phyloP scores from a whole-genome alignment of 2,888 invertebrate genomes.

The Cheilosia variabilis region DNA sequence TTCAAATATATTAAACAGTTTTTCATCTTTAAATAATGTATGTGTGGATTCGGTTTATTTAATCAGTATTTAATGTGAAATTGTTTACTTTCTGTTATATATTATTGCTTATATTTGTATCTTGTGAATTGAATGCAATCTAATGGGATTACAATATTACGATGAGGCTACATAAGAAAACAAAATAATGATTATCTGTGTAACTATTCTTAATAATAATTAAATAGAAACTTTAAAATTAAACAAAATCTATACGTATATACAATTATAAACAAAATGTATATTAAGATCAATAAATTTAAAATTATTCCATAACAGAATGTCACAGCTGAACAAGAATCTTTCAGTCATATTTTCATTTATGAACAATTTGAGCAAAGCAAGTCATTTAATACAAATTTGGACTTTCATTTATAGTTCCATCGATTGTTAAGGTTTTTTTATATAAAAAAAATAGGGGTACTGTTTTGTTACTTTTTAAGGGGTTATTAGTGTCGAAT shows the following conservation, averaged over 20 bases:
- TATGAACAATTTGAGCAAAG: constrained; percentile 52
- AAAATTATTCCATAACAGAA: constrained; percentile 31
- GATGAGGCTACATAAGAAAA: not conserved
- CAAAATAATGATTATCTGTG: not conserved
- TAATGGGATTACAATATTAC: constrained; percentile 6
- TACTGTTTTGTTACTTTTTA: too few relatives aligned
- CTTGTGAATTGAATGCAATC: constrained; percentile 1
- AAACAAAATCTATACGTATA: constrained; percentile 36
- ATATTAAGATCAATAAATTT: constrained; percentile 11
- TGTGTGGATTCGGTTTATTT: constrained; percentile 1
- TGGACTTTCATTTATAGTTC: too few relatives aligned
- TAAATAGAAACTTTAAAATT: constrained; percentile 27
- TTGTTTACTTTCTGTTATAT: not conserved
- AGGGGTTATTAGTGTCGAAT: too few relatives aligned
- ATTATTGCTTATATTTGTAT: constrained; percentile 7
- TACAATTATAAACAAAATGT: constrained; percentile 39
- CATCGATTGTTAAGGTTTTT: too few relatives aligned
- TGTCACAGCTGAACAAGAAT: constrained; percentile 50
- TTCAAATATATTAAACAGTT: constrained; percentile 44
- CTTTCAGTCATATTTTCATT: constrained; percentile 55
- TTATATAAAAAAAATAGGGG: too few relatives aligned
- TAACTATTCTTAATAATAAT: constrained; percentile 35
- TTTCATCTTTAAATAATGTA: not conserved
- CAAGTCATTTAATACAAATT: constrained; percentile 22
- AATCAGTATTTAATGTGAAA: constrained; percentile 2